phyloP scores from a whole-genome alignment of 2,113 vertebrate species.

The Oreochromis aureus region DNA sequence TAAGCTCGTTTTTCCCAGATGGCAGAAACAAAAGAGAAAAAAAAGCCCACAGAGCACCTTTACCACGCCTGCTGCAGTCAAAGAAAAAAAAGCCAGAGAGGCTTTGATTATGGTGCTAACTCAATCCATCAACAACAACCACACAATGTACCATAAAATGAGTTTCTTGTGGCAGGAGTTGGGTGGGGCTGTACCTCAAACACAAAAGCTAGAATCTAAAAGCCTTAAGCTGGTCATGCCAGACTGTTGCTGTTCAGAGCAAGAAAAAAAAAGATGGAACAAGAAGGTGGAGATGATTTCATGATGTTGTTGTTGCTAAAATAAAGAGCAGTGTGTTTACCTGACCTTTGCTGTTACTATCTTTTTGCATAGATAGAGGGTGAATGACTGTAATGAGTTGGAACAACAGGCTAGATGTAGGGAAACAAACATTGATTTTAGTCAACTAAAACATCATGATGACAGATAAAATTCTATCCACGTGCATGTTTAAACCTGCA shows the following conservation, averaged over 20 bases:
- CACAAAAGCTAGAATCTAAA: constrained; percentile 62
- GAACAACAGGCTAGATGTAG: background rate
- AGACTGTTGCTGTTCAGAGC: constrained; percentile 70
- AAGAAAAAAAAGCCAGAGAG: constrained; percentile 21
- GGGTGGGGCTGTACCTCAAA: constrained; percentile 61
- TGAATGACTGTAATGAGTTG: background rate
- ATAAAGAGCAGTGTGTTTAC: constrained; percentile 75
- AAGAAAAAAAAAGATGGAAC: constrained; percentile 15
- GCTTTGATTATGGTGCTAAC: constrained; percentile 66
- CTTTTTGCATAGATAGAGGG: background rate
- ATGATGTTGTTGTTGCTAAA: constrained; percentile 65
- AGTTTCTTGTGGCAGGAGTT: constrained; percentile 36
- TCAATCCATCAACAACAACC: constrained; percentile 34
- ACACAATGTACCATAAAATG: constrained; percentile 30
- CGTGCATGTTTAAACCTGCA: background rate
- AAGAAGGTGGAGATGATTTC: constrained; percentile 46
- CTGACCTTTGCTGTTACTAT: constrained; percentile 12
- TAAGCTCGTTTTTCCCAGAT: constrained; percentile 17
- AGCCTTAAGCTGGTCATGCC: constrained; percentile 72
- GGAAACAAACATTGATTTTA: background rate
- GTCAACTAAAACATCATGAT: background rate
- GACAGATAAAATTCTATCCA: background rate
- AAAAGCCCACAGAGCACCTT: constrained; percentile 20
- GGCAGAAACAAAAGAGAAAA: background rate
- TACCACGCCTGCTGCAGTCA: constrained; percentile 4